These are phyloP conservation scores for Drosophila willistoni DNA, from an alignment of 1,140 invertebrate genomes.

Conservation along the genomic window DNA sequence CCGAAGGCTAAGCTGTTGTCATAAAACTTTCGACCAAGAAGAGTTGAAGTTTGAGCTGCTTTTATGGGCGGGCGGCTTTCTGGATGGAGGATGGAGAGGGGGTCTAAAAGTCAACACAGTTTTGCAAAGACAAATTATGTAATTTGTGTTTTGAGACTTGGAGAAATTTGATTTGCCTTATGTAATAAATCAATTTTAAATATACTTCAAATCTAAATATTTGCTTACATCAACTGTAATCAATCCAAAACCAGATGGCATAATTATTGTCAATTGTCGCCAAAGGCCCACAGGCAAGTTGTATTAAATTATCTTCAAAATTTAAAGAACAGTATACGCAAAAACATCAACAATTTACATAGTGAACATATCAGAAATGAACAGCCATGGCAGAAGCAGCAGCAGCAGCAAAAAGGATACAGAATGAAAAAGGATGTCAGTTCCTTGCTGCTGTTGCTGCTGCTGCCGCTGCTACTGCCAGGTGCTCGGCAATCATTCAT, in stretches of 20 bases:
- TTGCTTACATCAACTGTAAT: conserved; percentile 18
- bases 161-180: conserved; percentile 43
- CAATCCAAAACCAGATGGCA: conserved; percentile 5
- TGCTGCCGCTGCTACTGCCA: conserved; percentile 30
- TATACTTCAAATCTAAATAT: conserved; percentile 8
- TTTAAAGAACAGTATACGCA: background rate
- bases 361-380: conserved; percentile 3
- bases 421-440: conserved; percentile 28
- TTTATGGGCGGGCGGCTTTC: conserved; percentile 31
- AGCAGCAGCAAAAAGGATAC: conserved; percentile 25
- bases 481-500: conserved; percentile 68
- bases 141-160: conserved; percentile 58
- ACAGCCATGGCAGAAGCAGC: conserved; percentile 23
- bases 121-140: conserved; percentile 69
- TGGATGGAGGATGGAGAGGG: no score
- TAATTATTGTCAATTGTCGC: conserved; percentile 5
- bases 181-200: conserved; percentile 51
- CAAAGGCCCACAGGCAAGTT: background rate
- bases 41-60: conserved; percentile 18
- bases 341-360: conserved; percentile 11
- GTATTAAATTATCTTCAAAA: background rate
- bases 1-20: conserved; percentile 59
- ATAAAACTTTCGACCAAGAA: conserved; percentile 47
- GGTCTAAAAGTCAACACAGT: conserved; percentile 62
- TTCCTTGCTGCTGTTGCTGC: background rate